Base-by-base conservation (phyloP, 1,140 invertebrate genomes). In the Papilio dardanus region DNA sequence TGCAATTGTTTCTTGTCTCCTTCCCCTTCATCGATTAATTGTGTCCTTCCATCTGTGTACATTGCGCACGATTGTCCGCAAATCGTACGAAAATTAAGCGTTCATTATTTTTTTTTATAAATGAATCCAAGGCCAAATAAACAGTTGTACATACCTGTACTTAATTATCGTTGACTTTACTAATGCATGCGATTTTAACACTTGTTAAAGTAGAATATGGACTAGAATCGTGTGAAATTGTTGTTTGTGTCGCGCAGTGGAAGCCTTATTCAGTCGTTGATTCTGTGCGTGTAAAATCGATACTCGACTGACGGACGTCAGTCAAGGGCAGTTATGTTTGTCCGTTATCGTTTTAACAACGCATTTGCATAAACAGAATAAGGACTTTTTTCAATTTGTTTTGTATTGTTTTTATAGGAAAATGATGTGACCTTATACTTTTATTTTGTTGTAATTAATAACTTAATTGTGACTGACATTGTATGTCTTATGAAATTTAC, bases 231-330 rank as follows among this genome's bases (percentile, higher is more conserved):
- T 30, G 66, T 81, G 58, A 76, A 62, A 37, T 30, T 21, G 66
- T 74, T 79, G n/a, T 83, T 80, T 74, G 78, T 82, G 78, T 83
- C 77, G 71, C 80, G 79, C 78, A 79, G 81, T 80, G 73, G 88
- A 91, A 90, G 88, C 89, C 88, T 77, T 89, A 89, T 82, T 86
- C 71, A 24, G 85, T 86, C 79, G 83, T 83, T 78, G 80, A 85
- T 88, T 86, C 81, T 83, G 83, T 88, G 85, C 81, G 83, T 88
- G 81, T 84, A 84, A 88, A 88, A 90, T 91, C 89, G 87, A 91
- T 91, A 90, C 80, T 86, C 85, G 85, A 88, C 87, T 87, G 85
- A 85, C 87, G 87, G 86, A 88, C 89, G 81, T 83, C 68, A 74
- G 79, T 86, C 89, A 91, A 91, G 89, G 89, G 82, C 88, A 76